Evolutionary conservation across 2,888 invertebrate species (phyloP), one percentile per base, ranked within the genome.

Genomic region (Diarsia mendica): DNA sequence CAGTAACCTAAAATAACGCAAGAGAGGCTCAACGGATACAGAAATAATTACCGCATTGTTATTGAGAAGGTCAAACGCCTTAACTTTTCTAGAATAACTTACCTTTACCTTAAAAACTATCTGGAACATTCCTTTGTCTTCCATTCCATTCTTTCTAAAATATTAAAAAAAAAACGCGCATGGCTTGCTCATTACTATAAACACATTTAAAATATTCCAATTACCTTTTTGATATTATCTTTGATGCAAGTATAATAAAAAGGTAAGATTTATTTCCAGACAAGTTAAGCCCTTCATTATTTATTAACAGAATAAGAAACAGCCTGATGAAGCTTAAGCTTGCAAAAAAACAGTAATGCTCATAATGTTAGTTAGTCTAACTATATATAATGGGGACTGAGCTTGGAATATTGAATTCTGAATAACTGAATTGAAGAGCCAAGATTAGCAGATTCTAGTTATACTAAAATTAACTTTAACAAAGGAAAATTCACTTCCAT

Each of bases 241-340:
- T 75, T 18, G 18, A 61, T 48, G 11, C 5, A 15, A 53, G 28
- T 11, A 20, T 44, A 33, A 75, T 65, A 65, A 77, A 44, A 60
- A 75, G 10, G 49, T 46, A 13, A 44, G 49, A 77, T 58, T 58
- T 49, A n/a, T 58, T 65, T 65, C 39, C 20, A 76, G 39, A 10
- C 48, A 66, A 51, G 58, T 51, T 60, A 4, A 77, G 44, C 15
- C 44, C 3, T 8, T 64, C 44, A 66, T 76, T 44, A 39, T 61
- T 51, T 75, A 28, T 33, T 20, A n/a, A 11, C 8, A 55, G 18
- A 77, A 65, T n/a, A 28, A 28, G 15, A 72, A 74, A 48, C 20
- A 18, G 8, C 15, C 13, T 51, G 9, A 75, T 46, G 33, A 39
- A 58, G 9, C 18, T 60, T 49, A 6, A 23, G 4, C 0, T 44